phyloP scores from a whole-genome alignment of 2,888 invertebrate species.

The Eucriotettix oculatus region DNA sequence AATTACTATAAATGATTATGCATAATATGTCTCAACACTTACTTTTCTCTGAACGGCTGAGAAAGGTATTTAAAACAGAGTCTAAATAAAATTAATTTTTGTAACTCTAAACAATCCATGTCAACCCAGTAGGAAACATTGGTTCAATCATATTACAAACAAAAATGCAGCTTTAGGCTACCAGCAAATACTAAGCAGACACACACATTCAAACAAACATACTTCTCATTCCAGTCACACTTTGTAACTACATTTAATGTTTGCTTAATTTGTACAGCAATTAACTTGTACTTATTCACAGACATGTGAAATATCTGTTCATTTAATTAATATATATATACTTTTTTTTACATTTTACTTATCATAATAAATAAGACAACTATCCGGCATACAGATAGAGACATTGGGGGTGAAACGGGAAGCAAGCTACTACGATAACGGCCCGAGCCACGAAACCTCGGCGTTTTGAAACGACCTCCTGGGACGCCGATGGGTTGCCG shows the following conservation, averaged over 20 bases:
- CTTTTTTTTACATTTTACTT: neutral
- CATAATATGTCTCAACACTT: no score
- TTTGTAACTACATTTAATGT: conserved; percentile 4
- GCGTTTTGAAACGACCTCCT: conserved; percentile 3
- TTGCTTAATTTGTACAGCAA: conserved; percentile 13
- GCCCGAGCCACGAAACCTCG: conserved; percentile 4
- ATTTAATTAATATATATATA: conserved; percentile 2
- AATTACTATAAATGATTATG: neutral
- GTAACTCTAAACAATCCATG: no score
- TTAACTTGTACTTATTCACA: conserved; percentile 13
- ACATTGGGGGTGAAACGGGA: conserved; percentile 6
- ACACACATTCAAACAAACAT: conserved; percentile 6
- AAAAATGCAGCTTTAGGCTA: conserved; percentile 7
- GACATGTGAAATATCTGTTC: conserved; percentile 6
- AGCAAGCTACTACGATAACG: conserved; percentile 7
- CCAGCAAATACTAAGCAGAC: conserved; percentile 7
- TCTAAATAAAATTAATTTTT: no score
- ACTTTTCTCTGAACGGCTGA: no score
- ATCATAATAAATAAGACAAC: conserved; percentile 5
- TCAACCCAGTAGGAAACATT: no score
- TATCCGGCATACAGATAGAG: conserved; percentile 6
- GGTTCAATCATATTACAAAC: conserved; percentile 1
- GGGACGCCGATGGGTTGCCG: neutral
- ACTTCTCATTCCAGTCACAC: conserved; percentile 4
- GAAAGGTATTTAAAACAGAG: no score